Evolutionary conservation across 2,113 vertebrate species (phyloP).

Genomic region (Cebus imitator): DNA sequence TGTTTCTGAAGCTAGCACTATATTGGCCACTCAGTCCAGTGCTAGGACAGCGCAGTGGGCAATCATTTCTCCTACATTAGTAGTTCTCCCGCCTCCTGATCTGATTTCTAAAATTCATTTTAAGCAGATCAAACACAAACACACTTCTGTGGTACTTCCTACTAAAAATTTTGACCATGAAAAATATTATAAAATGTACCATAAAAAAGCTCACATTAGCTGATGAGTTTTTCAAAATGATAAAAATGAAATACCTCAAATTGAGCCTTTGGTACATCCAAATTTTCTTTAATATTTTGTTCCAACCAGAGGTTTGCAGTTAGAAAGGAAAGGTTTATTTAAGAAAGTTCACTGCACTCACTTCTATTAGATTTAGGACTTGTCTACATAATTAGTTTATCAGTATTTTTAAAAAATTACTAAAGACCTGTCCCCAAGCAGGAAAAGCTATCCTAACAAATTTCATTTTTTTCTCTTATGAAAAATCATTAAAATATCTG

Average conservation of each 20-base stretch:
- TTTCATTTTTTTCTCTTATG: not conserved
- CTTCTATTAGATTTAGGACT: not conserved
- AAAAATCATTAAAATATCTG: not conserved
- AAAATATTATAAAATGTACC: not conserved
- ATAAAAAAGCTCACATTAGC: not conserved
- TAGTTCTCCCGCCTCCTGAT: not conserved
- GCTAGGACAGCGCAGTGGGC: not conserved
- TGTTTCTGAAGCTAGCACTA: not conserved
- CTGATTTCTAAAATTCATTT: not conserved
- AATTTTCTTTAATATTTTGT: slow-evolving; percentile 29
- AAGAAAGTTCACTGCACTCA: not conserved
- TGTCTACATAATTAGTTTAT: not conserved
- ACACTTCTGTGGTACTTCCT: slow-evolving; percentile 34
- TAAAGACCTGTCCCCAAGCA: not conserved
- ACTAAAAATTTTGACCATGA: slow-evolving; percentile 28
- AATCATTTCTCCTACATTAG: not conserved
- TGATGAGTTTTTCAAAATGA: not conserved
- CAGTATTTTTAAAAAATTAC: not conserved
- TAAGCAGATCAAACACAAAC: not conserved
- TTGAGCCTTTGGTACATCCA: not conserved
- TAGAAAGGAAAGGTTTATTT: not conserved
- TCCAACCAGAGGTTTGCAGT: not conserved
- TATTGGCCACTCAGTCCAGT: not conserved
- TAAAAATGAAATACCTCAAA: slow-evolving; percentile 48
- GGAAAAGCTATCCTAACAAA: not conserved